A percentile compares a stretch with the other conserved stretches of the same genome.
Conservation (phyloP, 2,797 vertebrate species). For the Amblyraja radiata region DNA sequence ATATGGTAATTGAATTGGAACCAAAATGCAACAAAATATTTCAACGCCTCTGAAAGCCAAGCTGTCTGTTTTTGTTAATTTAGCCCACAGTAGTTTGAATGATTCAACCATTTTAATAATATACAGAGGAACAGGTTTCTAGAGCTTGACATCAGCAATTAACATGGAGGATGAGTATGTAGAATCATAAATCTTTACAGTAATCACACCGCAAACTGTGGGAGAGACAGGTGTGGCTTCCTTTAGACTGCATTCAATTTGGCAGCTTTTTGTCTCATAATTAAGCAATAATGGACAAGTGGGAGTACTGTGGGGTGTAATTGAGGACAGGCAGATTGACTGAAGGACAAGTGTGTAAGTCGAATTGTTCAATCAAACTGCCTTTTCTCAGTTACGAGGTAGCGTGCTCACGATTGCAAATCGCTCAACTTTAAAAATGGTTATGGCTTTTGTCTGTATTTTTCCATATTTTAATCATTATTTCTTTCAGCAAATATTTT, state of each 20-base stretch:
- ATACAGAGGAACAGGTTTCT: constrained; percentile 30
- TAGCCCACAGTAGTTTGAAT: constrained; percentile 28
- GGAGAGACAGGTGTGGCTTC: constrained; percentile 35
- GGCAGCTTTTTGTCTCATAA: constrained; percentile 29
- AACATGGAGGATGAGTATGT: constrained; percentile 37
- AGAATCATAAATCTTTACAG: constrained; percentile 37
- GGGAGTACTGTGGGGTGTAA: constrained; percentile 25
- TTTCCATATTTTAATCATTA: not conserved
- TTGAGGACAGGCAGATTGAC: constrained; percentile 26
- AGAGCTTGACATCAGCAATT: constrained; percentile 35
- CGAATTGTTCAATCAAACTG: constrained; percentile 1
- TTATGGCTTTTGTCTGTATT: not conserved
- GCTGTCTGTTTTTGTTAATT: constrained; percentile 36
- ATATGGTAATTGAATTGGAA: constrained; percentile 33
- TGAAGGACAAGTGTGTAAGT: constrained; percentile 32
- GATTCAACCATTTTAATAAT: constrained; percentile 36
- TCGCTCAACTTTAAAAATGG: not conserved
- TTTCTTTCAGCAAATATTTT: not conserved
- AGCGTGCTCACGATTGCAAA: not conserved
- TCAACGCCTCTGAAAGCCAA: constrained; percentile 19
- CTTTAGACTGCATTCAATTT: constrained; percentile 30
- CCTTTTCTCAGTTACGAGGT: not conserved
- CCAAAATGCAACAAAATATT: constrained; percentile 30
- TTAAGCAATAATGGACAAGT: constrained; percentile 35
- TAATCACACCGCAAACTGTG: constrained; percentile 34